A percentile compares a stretch with the other conserved stretches of the same genome.
These are phyloP conservation scores for Brienomyrus longianalis DNA, from an alignment of 2,113 vertebrate species.

Conservation along the genomic window DNA sequence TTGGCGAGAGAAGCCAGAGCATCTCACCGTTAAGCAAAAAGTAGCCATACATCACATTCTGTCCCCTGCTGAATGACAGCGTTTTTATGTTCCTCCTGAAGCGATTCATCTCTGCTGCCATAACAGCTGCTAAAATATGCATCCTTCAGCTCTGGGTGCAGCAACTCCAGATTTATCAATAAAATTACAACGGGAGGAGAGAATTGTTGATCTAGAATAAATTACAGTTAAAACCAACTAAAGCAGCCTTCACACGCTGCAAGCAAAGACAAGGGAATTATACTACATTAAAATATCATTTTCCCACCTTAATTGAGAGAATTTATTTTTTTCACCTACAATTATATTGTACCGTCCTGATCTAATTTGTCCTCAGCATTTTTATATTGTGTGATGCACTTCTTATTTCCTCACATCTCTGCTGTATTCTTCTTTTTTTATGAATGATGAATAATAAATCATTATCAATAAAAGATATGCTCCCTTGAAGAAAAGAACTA, in stretches of 20 bases:
- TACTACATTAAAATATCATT: background rate
- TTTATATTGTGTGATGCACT: background rate
- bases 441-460: conserved; percentile 6
- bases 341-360: background rate
- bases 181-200: background rate
- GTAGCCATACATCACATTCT: background rate
- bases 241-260: background rate
- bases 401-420: background rate
- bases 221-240: background rate
- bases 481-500: background rate
- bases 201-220: conserved; percentile 4
- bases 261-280: background rate
- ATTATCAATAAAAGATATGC: background rate
- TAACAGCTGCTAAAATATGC: background rate
- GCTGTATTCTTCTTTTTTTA: background rate
- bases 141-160: background rate
- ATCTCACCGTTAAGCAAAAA: background rate
- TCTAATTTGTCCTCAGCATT: background rate
- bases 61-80: background rate
- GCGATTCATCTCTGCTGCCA: background rate
- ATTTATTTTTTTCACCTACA: background rate
- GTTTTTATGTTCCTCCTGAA: conserved; percentile 5
- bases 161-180: background rate
- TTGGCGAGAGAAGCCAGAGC: background rate
- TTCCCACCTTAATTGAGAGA: background rate